Evolutionary conservation across 2,113 vertebrate genomes (phyloP).

Genomic region (Cyprinodon brontotheroides): DNA sequence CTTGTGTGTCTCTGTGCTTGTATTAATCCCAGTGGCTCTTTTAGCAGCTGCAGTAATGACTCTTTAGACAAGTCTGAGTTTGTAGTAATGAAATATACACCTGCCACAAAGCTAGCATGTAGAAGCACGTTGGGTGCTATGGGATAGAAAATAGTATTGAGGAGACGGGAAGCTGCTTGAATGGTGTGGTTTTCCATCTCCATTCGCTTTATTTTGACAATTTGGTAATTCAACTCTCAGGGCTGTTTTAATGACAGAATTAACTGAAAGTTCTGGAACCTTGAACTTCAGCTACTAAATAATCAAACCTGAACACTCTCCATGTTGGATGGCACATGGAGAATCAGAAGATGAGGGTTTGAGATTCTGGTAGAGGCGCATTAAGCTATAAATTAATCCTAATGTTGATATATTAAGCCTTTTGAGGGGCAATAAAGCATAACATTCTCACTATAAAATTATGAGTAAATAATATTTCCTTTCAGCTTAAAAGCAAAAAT

Average conservation of each 20-base stretch:
- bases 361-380: neutral
- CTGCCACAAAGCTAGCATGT: conserved; percentile 46
- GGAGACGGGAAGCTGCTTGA: neutral
- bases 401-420: neutral
- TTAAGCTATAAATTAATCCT: neutral
- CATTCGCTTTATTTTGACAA: neutral
- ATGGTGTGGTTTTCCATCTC: neutral
- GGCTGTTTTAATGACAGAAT: neutral
- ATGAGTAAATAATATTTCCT: neutral
- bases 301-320: neutral
- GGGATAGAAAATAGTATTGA: conserved; percentile 24
- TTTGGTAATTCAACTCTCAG: too few relatives aligned
- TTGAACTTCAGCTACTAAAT: neutral
- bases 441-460: neutral
- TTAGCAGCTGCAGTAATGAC: conserved; percentile 35
- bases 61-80: conserved; percentile 60
- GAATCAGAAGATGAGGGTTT: neutral
- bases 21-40: conserved; percentile 43
- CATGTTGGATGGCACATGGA: neutral
- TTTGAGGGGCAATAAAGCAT: neutral
- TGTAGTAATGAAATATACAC: conserved; percentile 51
- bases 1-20: conserved; percentile 6
- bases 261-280: neutral
- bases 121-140: conserved; percentile 46
- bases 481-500: too few relatives aligned